Base-by-base conservation (phyloP, 2,113 vertebrate genomes). In the Elephantulus edwardii region DNA sequence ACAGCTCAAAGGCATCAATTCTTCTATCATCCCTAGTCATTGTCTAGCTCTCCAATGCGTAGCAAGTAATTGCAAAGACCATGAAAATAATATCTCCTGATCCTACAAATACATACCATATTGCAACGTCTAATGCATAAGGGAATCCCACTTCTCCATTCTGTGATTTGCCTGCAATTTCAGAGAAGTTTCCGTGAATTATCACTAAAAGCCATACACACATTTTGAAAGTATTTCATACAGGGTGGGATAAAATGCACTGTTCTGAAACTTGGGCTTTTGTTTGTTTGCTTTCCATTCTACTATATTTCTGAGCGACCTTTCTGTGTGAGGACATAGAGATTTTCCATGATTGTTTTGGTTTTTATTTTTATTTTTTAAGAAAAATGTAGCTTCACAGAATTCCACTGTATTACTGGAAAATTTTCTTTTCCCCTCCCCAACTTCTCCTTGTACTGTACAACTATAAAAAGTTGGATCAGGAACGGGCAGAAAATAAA, bases 371-470 rank as follows among this genome's bases (percentile, higher is more conserved):
- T 42, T 35, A 48, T 81, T 52, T 38, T 6, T 22, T 35, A 56
- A 64, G 54, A 56, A 56, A 56, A 56, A 56, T 56, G n/a, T 24
- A 76, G 33, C 14, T 48, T 22, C 14, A 52, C 13, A 54, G 35
- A 35, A 52, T 89, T 70, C 0, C 40, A 91, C 35, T 42, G 19
- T 40, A 58, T 46, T 62, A 33, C 24, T 24, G 24, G 82, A 26
- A 56, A 81, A 40, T 78, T 89, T 52, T 68, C 52, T 58, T 81
- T n/a, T 58, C 76, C n/a, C 33, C 38, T 89, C 81, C 52, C 54
- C 11, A 72, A 72, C 70, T 44, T 62, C 48, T 70, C 44, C 17
- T 60, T 82, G 19, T 2, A 44, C 19, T 24, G 26, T 82, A 16
- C 46, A 83, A 72, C 6, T 28, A 33, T 30, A 50, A 70, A 83